These are phyloP conservation scores for Mohoua ochrocephala DNA, from an alignment of 2,113 vertebrate species.

Conservation along the genomic window DNA sequence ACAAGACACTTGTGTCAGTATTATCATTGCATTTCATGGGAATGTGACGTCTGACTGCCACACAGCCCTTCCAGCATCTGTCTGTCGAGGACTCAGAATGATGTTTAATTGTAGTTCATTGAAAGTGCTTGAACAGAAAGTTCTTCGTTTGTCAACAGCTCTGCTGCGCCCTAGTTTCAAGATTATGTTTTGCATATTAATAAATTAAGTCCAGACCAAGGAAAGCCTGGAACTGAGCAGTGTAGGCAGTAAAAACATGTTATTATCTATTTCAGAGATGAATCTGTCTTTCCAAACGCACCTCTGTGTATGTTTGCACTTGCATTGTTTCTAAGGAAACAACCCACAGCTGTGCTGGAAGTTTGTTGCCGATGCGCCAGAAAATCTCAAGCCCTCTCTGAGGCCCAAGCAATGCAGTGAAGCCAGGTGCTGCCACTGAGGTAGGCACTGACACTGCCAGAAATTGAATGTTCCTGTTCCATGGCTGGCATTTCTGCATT, in stretches of 20 bases:
- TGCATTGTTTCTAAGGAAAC: not conserved
- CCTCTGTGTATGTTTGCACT: not conserved
- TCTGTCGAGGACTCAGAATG: not conserved
- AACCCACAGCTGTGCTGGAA: not conserved
- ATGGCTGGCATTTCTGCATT: not conserved
- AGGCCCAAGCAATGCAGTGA: not conserved
- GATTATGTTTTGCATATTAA: conserved; percentile 14
- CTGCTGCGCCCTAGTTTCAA: not conserved
- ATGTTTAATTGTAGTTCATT: not conserved
- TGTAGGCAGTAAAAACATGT: not conserved
- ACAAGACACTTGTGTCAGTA: not conserved
- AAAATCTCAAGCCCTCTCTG: not conserved
- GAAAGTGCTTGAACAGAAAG: not conserved
- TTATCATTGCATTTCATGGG: not conserved
- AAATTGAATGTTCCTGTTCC: not conserved
- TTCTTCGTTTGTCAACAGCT: not conserved
- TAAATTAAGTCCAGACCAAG: not conserved
- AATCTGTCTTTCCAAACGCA: not conserved
- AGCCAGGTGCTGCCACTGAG: not conserved
- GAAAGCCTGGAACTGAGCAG: not conserved
- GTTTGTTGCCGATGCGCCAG: not conserved
- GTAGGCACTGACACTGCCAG: not conserved
- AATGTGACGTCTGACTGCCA: not conserved
- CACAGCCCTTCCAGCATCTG: not conserved
- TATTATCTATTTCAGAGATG: not conserved